These are phyloP conservation scores for Emys orbicularis DNA, from an alignment of 2,797 vertebrate genomes.

Conservation along the genomic window DNA sequence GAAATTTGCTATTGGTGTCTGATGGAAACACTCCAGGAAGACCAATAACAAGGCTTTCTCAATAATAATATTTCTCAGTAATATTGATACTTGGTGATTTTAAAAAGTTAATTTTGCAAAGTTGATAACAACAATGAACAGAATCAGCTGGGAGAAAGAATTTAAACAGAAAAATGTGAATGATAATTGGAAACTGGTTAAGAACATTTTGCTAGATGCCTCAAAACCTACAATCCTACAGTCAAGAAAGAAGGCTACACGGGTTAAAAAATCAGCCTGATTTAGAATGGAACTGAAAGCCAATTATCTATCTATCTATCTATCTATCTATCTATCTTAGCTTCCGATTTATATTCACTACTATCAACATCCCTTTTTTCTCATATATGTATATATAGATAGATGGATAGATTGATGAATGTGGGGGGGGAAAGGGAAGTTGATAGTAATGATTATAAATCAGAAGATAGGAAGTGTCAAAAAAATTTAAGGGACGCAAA, in stretches of 20 bases:
- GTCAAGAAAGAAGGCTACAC: not conserved
- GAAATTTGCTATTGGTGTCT: not conserved
- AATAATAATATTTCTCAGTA: not conserved
- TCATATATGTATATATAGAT: not conserved
- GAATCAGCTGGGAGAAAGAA: not conserved
- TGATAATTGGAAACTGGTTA: not conserved
- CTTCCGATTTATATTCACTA: not conserved
- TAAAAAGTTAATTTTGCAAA: not conserved
- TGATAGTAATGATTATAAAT: no score
- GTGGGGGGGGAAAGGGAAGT: no score
- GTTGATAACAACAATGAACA: not conserved
- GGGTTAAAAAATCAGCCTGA: not conserved
- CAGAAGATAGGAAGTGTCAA: no score
- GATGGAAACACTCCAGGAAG: not conserved
- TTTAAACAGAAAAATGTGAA: not conserved
- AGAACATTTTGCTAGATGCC: not conserved
- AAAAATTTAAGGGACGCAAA: no score
- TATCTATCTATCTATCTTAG: not conserved
- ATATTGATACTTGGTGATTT: not conserved
- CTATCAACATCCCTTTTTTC: not conserved
- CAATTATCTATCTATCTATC: not conserved
- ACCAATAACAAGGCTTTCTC: not conserved
- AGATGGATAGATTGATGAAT: no score
- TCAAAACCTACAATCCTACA: not conserved
- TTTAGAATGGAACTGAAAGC: not conserved